These are phyloP conservation scores for Petromus typicus DNA, from an alignment of 2,113 vertebrate genomes.

Conservation along the genomic window DNA sequence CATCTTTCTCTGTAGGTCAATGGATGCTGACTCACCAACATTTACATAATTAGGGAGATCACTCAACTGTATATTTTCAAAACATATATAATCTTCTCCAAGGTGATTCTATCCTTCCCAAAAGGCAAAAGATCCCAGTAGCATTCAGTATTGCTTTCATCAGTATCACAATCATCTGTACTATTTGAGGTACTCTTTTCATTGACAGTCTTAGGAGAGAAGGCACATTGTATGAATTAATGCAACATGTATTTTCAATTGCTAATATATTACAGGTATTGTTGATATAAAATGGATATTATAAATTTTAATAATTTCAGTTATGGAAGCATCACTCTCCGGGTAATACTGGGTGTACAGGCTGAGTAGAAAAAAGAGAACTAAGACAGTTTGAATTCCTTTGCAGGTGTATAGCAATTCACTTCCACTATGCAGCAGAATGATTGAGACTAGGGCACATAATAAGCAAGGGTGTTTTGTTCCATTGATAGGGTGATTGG, in stretches of 20 bases:
- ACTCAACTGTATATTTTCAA: conserved; percentile 53
- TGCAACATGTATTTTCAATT: neutral
- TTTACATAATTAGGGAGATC: conserved; percentile 58
- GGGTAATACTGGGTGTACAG: neutral
- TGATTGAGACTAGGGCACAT: neutral
- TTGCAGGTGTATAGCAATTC: neutral
- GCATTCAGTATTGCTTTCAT: neutral
- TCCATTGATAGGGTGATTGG: neutral
- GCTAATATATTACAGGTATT: neutral
- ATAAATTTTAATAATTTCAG: neutral
- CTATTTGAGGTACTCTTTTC: neutral
- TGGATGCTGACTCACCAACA: conserved; percentile 39
- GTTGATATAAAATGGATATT: neutral
- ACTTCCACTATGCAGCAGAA: neutral
- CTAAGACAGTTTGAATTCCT: neutral
- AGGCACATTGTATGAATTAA: neutral
- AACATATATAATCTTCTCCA: conserved; percentile 11
- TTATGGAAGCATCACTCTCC: neutral
- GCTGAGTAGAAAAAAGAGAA: neutral
- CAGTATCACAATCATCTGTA: neutral
- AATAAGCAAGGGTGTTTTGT: neutral
- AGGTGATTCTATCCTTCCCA: conserved; percentile 34
- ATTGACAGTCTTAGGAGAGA: neutral
- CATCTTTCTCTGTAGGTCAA: conserved; percentile 1
- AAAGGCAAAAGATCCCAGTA: neutral